These are phyloP conservation scores for Orussus abietinus DNA, from an alignment of 1,140 invertebrate genomes.

Conservation along the genomic window DNA sequence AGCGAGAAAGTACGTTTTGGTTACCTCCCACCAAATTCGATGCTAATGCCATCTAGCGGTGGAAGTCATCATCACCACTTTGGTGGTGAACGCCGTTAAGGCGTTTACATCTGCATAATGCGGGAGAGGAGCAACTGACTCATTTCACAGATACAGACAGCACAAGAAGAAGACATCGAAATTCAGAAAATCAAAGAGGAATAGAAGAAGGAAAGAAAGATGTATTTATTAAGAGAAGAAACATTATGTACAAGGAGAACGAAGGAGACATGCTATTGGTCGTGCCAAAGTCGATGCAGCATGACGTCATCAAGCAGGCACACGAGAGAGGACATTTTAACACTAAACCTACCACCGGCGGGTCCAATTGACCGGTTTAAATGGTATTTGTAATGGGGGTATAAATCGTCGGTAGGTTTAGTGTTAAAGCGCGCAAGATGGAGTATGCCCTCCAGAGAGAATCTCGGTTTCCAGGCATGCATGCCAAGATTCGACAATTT, in stretches of 20 bases:
- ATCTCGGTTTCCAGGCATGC: slow-evolving; percentile 35
- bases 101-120: background rate
- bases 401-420: too few species aligned
- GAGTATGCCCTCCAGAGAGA: slow-evolving; percentile 34
- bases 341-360: background rate
- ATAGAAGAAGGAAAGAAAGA: background rate
- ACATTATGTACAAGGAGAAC: slow-evolving; percentile 7
- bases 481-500: background rate
- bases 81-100: too few species aligned
- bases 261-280: slow-evolving; percentile 4
- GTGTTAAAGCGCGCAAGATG: slow-evolving; percentile 32
- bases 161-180: slow-evolving; percentile 10
- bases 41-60: too few species aligned
- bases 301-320: slow-evolving; percentile 11
- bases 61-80: too few species aligned
- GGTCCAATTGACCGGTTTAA: too few species aligned
- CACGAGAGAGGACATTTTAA: slow-evolving; percentile 10
- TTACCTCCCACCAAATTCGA: too few species aligned
- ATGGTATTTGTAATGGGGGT: too few species aligned
- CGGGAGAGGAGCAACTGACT: background rate
- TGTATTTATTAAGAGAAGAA: slow-evolving; percentile 1
- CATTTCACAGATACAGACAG: slow-evolving; percentile 8
- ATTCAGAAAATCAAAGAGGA: slow-evolving; percentile 5
- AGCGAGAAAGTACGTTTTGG: too few species aligned
- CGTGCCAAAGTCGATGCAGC: slow-evolving; percentile 6